Percentiles rank a stretch among this genome's conserved stretches.
Evolutionary conservation across 2,797 vertebrate genomes (phyloP).

Genomic region (Ptychobarbus kaznakovi): DNA sequence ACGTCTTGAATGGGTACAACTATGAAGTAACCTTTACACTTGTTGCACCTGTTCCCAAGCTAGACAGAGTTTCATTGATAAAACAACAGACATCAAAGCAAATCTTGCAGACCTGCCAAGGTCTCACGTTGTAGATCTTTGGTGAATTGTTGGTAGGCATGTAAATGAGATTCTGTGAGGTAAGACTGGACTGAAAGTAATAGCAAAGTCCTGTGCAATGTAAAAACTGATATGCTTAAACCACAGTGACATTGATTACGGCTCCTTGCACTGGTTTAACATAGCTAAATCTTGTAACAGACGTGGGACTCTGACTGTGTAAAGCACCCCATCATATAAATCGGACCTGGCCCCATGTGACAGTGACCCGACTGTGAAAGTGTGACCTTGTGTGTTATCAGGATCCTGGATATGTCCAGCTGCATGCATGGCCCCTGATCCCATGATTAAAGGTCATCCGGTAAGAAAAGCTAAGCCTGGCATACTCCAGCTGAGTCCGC

Average conservation of each 20-base stretch:
- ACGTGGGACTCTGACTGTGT: constrained; percentile 70
- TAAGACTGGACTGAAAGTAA: constrained; percentile 29
- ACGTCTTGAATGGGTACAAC: constrained; percentile 53
- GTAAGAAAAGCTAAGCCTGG: constrained; percentile 73
- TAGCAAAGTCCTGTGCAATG: constrained; percentile 31
- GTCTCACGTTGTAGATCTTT: constrained; percentile 55
- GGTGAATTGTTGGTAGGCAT: constrained; percentile 50
- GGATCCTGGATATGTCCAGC: constrained; percentile 70
- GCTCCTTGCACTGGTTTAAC: constrained; percentile 21
- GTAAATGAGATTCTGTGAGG: constrained; percentile 24
- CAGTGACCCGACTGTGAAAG: constrained; percentile 56
- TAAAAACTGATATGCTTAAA: constrained; percentile 23
- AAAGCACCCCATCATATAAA: constrained; percentile 69
- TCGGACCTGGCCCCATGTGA: constrained; percentile 48
- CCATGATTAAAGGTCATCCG: constrained; percentile 81
- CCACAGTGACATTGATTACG: constrained; percentile 46
- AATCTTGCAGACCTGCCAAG: constrained; percentile 54
- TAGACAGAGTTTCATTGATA: constrained; percentile 60
- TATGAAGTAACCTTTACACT: constrained; percentile 60
- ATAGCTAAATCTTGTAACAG: constrained; percentile 17
- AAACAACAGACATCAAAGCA: constrained; percentile 59
- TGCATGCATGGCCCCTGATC: constrained; percentile 76
- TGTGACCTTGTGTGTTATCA: constrained; percentile 66
- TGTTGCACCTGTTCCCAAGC: constrained; percentile 62
- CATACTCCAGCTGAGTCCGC: constrained; percentile 68